Evolutionary conservation across 2,888 invertebrate species (phyloP), one percentile per base, ranked within the genome.

Genomic region (Ptilodon capucinus): DNA sequence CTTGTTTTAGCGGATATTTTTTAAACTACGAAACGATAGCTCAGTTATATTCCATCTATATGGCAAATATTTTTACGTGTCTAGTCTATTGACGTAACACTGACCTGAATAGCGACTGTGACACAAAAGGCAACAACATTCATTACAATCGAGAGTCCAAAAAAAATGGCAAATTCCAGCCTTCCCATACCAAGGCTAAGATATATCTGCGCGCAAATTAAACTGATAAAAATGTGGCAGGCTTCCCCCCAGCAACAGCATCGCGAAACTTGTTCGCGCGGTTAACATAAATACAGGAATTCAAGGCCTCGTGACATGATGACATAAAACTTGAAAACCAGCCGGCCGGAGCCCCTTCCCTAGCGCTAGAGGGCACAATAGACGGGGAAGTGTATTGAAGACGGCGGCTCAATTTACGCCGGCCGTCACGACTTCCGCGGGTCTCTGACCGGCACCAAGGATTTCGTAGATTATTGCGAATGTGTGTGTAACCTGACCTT

Each of bases 361-460:
- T 64, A 60, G 46, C 55, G 40, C 14, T 25, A 40, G 14, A 25
- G 11, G 9, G 21, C 9, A 40, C 40, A 40, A 40, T 40, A 40
- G 23, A 40, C 40, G 25, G 66, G 68, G 52, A 52, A 48, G 48
- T 54, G 56, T 54, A 54, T 51, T 64, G 58, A 58, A 23, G 25
- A 5, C 76, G 79, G 70, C 62, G 67, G 79, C 49, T 76, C 85
- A 60, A 16, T 42, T 60, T 75, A 73, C 11, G 43, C 57, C 81
- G 83, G 87, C 54, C 69, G 73, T 39, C 39, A 49, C 54, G 53
- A 84, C 84, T 89, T 90, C 89, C 89, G 88, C 72, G 75, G 86
- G 86, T 84, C 84, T 78, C 58, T 72, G 86, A 81, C 85, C 88
- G 81, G 49, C 42, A 52, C 65, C 82, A 89, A 90, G 89, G 90